Percentiles rank a stretch among this genome's conserved stretches.
phyloP scores from a whole-genome alignment of 1,140 invertebrate species.

The Trichomalopsis sarcophagae region DNA sequence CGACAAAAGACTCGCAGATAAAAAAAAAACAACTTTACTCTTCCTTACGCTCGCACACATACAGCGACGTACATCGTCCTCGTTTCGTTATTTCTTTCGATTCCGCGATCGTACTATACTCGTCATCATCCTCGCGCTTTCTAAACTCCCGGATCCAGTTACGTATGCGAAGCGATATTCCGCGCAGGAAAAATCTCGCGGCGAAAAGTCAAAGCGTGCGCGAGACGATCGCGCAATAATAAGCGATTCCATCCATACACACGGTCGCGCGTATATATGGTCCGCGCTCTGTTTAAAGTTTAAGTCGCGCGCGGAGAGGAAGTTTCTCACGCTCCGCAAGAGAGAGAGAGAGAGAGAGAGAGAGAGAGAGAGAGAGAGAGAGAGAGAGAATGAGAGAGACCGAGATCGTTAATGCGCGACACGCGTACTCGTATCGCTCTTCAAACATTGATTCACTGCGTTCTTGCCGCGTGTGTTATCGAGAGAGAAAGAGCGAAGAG shows the following conservation, averaged over 20 bases:
- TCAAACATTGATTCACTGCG: slow-evolving; percentile 52
- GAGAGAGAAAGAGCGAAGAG: background rate
- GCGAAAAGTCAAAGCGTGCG: background rate
- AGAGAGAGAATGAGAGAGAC: background rate
- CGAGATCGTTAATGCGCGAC: slow-evolving; percentile 47
- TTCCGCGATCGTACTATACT: slow-evolving; percentile 1
- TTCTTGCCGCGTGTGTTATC: background rate
- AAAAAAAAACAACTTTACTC: background rate
- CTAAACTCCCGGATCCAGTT: slow-evolving; percentile 27
- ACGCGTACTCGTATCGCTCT: slow-evolving; percentile 49
- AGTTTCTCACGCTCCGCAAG: slow-evolving; percentile 41
- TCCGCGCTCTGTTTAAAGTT: slow-evolving; percentile 22
- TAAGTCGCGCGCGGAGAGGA: background rate
- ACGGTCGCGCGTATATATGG: background rate
- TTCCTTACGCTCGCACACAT: too few relatives aligned
- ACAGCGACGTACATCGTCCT: background rate
- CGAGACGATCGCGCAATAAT: background rate
- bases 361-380: too few relatives aligned
- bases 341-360: background rate
- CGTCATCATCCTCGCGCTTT: background rate
- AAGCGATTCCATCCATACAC: background rate
- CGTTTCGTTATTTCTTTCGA: slow-evolving; percentile 8
- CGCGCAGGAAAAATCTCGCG: background rate
- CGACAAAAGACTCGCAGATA: background rate
- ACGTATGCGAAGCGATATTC: background rate